phyloP scores from a whole-genome alignment of 2,888 invertebrate species.

The Lottia scabra region DNA sequence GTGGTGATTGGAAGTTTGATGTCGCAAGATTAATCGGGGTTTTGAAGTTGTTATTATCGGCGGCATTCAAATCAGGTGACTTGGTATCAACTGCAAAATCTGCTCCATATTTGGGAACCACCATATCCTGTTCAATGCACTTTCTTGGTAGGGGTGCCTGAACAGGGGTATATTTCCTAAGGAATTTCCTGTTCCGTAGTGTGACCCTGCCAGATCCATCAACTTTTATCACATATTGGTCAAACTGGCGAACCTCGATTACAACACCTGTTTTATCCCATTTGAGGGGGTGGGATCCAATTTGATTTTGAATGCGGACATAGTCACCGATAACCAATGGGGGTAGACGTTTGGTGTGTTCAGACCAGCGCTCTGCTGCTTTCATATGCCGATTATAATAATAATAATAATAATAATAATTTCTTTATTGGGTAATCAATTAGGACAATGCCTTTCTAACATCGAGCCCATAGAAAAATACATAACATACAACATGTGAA shows the following conservation, averaged over 20 bases:
- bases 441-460: too few relatives aligned
- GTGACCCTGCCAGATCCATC: conserved; percentile 22
- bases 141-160: not conserved
- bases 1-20: too few relatives aligned
- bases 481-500: too few relatives aligned
- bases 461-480: too few relatives aligned
- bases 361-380: conserved; percentile 27
- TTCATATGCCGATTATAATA: conserved; percentile 39
- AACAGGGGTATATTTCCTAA: conserved; percentile 22
- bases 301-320: conserved; percentile 41
- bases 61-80: too few relatives aligned
- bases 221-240: conserved; percentile 23
- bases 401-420: too few relatives aligned
- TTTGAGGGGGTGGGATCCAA: conserved; percentile 35
- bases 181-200: conserved; percentile 27
- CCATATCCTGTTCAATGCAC: too few relatives aligned
- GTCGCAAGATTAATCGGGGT: too few relatives aligned
- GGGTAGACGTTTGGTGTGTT: conserved; percentile 39
- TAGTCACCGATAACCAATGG: conserved; percentile 33
- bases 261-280: conserved; percentile 45
- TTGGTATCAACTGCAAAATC: too few relatives aligned
- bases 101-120: too few relatives aligned
- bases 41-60: too few relatives aligned
- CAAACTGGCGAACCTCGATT: conserved; percentile 35
- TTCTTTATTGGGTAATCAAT: too few relatives aligned